Conservation (phyloP, 2,113 vertebrate species). For the Agapornis roseicollis region DNA sequence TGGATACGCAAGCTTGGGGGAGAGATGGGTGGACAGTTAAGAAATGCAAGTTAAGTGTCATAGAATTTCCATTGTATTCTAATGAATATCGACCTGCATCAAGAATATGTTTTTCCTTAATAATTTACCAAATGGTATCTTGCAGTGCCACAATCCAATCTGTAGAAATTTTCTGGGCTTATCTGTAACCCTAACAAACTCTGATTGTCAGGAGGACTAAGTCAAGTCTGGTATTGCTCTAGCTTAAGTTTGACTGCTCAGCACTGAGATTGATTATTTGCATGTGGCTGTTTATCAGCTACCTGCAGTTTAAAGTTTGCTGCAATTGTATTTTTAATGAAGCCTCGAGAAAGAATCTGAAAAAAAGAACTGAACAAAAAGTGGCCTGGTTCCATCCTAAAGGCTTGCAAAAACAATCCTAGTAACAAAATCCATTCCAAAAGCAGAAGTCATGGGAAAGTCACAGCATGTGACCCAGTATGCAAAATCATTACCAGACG, state of each 20-base stretch:
- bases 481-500: not conserved
- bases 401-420: not conserved
- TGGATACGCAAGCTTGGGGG: fast-evolving
- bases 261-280: not conserved
- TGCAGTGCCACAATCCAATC: not conserved
- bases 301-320: not conserved
- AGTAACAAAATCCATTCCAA: not conserved
- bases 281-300: not conserved
- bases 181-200: not conserved
- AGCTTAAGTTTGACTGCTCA: not conserved
- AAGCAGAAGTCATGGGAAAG: not conserved
- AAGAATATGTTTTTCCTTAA: not conserved
- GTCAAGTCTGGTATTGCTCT: not conserved
- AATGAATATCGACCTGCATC: not conserved
- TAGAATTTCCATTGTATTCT: not conserved
- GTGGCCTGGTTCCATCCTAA: not conserved
- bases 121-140: fast-evolving
- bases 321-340: not conserved
- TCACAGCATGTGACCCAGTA: not conserved
- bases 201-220: not conserved
- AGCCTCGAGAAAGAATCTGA: not conserved
- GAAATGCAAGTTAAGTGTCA: not conserved
- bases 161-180: not conserved
- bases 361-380: not conserved
- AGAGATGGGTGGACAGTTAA: not conserved